Percentiles rank a stretch among this genome's conserved stretches.
Evolutionary conservation across 1,140 invertebrate genomes (phyloP).

Genomic region (Bombyx mandarina): DNA sequence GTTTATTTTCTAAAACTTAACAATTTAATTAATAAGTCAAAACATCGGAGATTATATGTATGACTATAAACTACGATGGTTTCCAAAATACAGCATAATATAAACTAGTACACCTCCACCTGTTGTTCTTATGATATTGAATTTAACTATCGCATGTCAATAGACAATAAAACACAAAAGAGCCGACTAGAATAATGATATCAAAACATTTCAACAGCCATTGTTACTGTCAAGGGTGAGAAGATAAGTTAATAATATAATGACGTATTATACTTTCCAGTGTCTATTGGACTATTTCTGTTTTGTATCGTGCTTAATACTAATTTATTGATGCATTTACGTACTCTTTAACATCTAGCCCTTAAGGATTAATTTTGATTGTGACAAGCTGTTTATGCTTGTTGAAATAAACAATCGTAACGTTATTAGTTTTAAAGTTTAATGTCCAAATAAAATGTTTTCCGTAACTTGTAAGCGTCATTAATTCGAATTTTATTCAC

Average conservation of each 20-base stretch:
- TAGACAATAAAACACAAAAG: constrained; percentile 47
- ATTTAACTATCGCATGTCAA: constrained; percentile 62
- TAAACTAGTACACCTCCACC: constrained; percentile 32
- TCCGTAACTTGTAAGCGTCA: constrained; percentile 31
- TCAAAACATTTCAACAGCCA: constrained; percentile 62
- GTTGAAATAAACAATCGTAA: constrained; percentile 32
- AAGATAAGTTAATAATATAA: constrained; percentile 69
- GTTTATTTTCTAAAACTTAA: too few species aligned
- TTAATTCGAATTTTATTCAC: constrained; percentile 45
- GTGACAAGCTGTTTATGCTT: constrained; percentile 7
- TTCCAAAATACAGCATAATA: background rate
- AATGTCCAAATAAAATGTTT: constrained; percentile 57
- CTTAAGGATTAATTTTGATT: too few species aligned
- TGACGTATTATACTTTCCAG: constrained; percentile 57
- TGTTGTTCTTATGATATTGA: constrained; percentile 51
- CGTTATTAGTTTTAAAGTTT: constrained; percentile 48
- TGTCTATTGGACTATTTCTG: constrained; percentile 37
- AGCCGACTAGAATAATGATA: constrained; percentile 48
- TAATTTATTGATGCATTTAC: constrained; percentile 10
- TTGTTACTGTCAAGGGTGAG: constrained; percentile 68
- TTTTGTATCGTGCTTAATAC: constrained; percentile 30
- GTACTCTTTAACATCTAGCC: too few species aligned
- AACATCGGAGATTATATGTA: too few species aligned
- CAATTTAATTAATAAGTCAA: too few species aligned
- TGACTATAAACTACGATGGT: too few species aligned